Evolutionary conservation across 2,888 invertebrate species (phyloP), one percentile per base, ranked within the genome.

Genomic region (Drosophila quinaria): DNA sequence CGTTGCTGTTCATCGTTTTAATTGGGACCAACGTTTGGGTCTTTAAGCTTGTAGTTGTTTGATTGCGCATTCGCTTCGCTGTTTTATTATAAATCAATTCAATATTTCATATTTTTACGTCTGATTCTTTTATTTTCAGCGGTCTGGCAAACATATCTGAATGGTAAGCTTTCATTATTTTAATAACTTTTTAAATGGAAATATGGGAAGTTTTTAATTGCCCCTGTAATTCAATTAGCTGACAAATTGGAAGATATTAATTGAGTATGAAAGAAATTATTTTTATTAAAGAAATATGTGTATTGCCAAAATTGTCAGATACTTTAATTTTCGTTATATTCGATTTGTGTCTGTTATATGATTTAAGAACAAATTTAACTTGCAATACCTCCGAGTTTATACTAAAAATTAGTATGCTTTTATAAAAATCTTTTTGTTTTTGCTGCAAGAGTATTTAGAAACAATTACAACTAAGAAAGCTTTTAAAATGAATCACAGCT

Each of bases 161-260:
- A 70, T 64, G 81, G 81, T 81, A 68, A 71, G 87, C 44, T 35
- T 70, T 67, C 33, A 65, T 46, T 41, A 41, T 33, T 63, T 63
- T 52, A 37, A 61, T 37, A 22, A 19, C 22, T 46, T 39, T 54
- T 49, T n/a, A 35, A 39, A 61, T 31, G n/a, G 9, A 49, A 29
- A 41, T 39, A 35, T 9, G 17, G 42, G 29, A 39, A 55, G 31
- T 5, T 39, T 41, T n/a, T 67, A 64, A 68, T 61, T 54, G 56
- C 19, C 42, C 15, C 8, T 58, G 42, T 13, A 61, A 56, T 58
- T 56, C 56, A 78, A 73, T 78, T 61, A 61, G 25, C 11, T 31
- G 10, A 41, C n/a, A 44, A 46, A 4, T 55, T 56, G 15, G 3
- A 49, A 56, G 35, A 11, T 31, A 42, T 47, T 35, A 37, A 58